Conservation (phyloP, 2,888 invertebrate genomes). For the Chironomus tentans region DNA sequence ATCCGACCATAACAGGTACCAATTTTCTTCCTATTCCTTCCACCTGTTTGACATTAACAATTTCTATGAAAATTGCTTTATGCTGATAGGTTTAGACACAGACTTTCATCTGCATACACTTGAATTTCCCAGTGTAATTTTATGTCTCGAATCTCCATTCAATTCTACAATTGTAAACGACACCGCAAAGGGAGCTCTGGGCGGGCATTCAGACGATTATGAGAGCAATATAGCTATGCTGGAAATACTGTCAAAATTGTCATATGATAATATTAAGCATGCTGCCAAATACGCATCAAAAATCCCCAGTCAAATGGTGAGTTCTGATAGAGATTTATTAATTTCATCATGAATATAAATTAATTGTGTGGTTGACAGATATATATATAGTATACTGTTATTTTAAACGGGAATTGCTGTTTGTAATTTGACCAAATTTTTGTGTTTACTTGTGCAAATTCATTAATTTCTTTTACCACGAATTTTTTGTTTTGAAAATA, state of each 20-base stretch:
- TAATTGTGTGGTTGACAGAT: background rate
- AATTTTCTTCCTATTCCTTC: background rate
- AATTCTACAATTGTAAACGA: constrained; percentile 34
- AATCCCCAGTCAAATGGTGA: background rate
- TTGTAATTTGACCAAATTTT: too few relatives aligned
- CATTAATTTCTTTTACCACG: too few relatives aligned
- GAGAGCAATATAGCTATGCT: constrained; percentile 35
- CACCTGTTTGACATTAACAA: background rate
- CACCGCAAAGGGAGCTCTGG: background rate
- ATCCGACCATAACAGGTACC: constrained; percentile 66
- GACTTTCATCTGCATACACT: constrained; percentile 74
- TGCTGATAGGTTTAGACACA: constrained; percentile 56
- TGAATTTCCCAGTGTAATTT: constrained; percentile 61
- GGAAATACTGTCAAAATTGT: constrained; percentile 39
- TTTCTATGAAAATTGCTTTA: background rate
- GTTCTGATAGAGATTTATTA: background rate
- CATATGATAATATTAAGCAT: constrained; percentile 38
- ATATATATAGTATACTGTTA: background rate
- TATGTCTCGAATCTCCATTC: constrained; percentile 51
- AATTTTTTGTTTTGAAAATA: too few relatives aligned
- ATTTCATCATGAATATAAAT: background rate
- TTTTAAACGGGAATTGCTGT: background rate
- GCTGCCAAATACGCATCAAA: background rate
- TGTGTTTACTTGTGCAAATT: too few relatives aligned
- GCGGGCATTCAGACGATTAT: background rate